Conservation (phyloP, 1,140 invertebrate species). For the Cyclina sinensis region DNA sequence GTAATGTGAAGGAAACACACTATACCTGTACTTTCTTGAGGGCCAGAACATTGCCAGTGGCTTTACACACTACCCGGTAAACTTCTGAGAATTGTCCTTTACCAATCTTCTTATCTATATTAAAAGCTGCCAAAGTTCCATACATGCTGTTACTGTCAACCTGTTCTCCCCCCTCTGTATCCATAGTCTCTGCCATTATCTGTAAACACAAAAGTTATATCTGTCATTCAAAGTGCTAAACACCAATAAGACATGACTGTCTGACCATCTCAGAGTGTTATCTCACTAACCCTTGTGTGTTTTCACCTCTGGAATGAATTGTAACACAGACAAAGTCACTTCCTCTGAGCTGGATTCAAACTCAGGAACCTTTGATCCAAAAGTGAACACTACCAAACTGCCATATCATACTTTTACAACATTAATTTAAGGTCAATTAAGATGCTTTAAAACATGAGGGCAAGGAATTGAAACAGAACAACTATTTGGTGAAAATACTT, state of each 20-base stretch:
- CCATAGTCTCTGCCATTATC: conserved; percentile 64
- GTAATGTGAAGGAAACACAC: too few species aligned
- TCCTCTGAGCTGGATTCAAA: not conserved
- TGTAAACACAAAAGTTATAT: not conserved
- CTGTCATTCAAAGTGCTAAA: not conserved
- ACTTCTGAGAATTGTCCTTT: conserved; percentile 91
- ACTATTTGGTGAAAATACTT: too few species aligned
- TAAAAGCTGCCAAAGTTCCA: conserved; percentile 87
- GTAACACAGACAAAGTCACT: too few species aligned
- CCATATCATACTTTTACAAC: too few species aligned
- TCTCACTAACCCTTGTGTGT: too few species aligned
- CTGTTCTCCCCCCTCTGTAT: conserved; percentile 52
- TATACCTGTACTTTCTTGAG: conserved; percentile 90
- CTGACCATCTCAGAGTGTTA: not conserved
- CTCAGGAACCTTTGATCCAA: not conserved
- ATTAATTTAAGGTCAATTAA: too few species aligned
- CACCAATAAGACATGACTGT: too few species aligned
- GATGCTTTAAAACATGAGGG: too few species aligned
- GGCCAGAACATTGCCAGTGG: conserved; percentile 88
- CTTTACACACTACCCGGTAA: conserved; percentile 87
- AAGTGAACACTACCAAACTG: not conserved
- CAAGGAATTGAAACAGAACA: too few species aligned
- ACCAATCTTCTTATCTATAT: conserved; percentile 89
- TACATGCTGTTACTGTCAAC: conserved; percentile 76
- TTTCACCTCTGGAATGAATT: too few species aligned